phyloP scores from a whole-genome alignment of 2,888 invertebrate genomes.

The Tipula lateralis region DNA sequence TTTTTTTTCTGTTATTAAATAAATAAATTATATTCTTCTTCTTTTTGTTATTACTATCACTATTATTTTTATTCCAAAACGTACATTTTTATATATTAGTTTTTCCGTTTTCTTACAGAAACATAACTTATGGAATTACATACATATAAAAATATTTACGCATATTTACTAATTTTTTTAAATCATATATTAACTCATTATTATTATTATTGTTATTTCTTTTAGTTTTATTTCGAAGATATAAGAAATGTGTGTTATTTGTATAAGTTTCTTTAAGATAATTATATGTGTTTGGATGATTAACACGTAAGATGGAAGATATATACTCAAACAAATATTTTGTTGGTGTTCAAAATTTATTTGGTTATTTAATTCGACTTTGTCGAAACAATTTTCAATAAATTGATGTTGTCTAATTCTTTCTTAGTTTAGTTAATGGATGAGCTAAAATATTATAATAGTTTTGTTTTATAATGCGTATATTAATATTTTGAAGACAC shows the following conservation, averaged over 20 bases:
- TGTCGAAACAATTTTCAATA: background rate
- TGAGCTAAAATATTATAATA: too few species aligned
- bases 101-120: background rate
- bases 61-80: background rate
- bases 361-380: background rate
- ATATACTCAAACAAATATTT: background rate
- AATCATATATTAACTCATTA: slow-evolving; percentile 19
- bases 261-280: background rate
- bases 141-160: background rate
- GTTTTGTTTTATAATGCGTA: too few species aligned
- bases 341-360: background rate
- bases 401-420: background rate
- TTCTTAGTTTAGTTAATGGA: too few species aligned
- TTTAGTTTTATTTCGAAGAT: background rate
- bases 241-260: slow-evolving; percentile 1
- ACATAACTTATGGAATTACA: background rate
- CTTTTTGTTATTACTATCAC: background rate
- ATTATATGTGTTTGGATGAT: slow-evolving; percentile 19
- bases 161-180: slow-evolving; percentile 11
- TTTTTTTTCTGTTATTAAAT: background rate
- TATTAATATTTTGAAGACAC: too few species aligned
- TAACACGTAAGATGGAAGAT: background rate
- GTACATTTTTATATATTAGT: background rate
- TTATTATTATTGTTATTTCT: background rate
- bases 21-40: background rate